These are phyloP conservation scores for Xiphydria camelus DNA, from an alignment of 2,888 invertebrate species.

Conservation along the genomic window DNA sequence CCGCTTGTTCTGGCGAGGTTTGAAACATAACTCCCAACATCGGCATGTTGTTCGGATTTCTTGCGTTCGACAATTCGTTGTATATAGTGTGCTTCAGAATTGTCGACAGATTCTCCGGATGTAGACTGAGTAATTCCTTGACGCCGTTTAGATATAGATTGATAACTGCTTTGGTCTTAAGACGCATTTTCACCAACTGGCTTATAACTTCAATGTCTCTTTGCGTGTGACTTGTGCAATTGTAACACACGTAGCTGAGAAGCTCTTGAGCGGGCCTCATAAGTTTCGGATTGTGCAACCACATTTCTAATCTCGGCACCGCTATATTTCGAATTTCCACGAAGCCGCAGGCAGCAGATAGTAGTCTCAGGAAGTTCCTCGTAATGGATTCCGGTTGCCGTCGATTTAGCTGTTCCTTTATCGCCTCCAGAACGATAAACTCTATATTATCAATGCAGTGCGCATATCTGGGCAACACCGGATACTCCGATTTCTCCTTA, in stretches of 20 bases:
- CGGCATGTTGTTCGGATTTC: constrained; percentile 94
- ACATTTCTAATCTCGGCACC: constrained; percentile 82
- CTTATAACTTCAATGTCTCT: constrained; percentile 77
- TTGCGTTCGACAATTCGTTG: constrained; percentile 89
- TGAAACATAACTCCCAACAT: constrained; percentile 88
- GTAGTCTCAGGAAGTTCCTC: constrained; percentile 82
- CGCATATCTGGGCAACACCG: constrained; percentile 64
- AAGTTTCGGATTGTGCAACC: constrained; percentile 95
- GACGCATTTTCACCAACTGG: constrained; percentile 83
- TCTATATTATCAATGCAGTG: constrained; percentile 73
- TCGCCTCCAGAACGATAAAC: constrained; percentile 80
- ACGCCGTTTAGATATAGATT: constrained; percentile 87
- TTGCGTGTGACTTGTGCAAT: constrained; percentile 74
- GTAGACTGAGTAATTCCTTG: constrained; percentile 85
- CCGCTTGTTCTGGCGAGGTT: constrained; percentile 79
- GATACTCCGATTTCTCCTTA: constrained; percentile 56
- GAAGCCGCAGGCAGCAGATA: constrained; percentile 84
- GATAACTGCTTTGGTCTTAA: constrained; percentile 92
- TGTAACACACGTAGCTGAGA: constrained; percentile 86
- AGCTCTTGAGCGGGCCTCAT: constrained; percentile 91
- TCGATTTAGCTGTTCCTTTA: constrained; percentile 84
- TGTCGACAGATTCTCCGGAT: constrained; percentile 81
- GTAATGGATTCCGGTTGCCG: constrained; percentile 86
- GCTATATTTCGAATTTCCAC: constrained; percentile 82
- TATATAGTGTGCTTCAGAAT: constrained; percentile 90